Base-by-base conservation (phyloP, 2,113 vertebrate genomes). In the Recurvirostra avosetta region DNA sequence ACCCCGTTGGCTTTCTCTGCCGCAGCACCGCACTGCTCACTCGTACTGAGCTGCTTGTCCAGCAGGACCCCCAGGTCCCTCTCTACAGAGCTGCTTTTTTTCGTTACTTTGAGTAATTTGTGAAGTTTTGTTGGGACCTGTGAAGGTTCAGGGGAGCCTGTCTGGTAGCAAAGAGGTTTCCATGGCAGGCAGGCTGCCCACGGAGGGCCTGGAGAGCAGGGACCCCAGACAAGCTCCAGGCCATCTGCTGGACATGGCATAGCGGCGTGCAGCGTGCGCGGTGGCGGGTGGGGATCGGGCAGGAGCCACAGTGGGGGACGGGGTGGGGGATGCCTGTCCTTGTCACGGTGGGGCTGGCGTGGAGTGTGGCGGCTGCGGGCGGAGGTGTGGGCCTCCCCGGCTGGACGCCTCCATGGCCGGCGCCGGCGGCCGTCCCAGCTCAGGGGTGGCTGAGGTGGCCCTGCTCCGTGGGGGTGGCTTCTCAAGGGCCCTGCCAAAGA, bases 311-410 rank as follows among this genome's bases (percentile, higher is more conserved):
- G 7, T 4, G 8, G 27, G 43, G 26, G 26, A 22, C 6, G 9
- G 8, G 40, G 27, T 15, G 40, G 6, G 34, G 43, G 58, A 11
- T 9, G 6, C 32, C 40, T 3, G 5, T 36, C 38, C 20, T 21
- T 9, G 12, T 16, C 16, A 14, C 1, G 20, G 58, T 2, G 4
- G 36, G 71, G 41, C 23, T 2, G 32, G 32, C 1, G 2, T 6
- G 53, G 32, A 11, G 21, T 9, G 1, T 1, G 23, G 59, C 1
- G 3, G n/a, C 74, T 13, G n/a, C 7, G 5, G 75, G 36, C 5
- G 0, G 43, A 63, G 75, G 36, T 5, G 59, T 12, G 13, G 8
- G 4, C 49, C 23, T 41, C 38, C 29, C 17, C 6, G 22, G 58
- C 58, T 34, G n/a, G 43, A 3, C 20, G 5, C 9, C 47, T 47